Conservation (phyloP, 2,888 invertebrate genomes). For the Eupithecia abbreviata region DNA sequence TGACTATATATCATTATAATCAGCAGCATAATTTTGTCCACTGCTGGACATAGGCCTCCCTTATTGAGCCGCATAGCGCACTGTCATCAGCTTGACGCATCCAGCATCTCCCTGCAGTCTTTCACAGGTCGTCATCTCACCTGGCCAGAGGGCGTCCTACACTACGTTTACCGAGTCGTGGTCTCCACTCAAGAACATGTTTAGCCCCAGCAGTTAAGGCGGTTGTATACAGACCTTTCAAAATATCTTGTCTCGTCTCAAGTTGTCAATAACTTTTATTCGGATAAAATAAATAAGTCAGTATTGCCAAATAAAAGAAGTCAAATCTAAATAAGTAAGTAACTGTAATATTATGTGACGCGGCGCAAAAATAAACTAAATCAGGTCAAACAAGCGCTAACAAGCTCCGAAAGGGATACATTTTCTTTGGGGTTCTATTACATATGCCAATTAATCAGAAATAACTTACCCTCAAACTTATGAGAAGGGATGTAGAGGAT, state of each 20-base stretch:
- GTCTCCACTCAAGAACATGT: too few relatives aligned
- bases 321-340: not conserved
- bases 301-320: too few relatives aligned
- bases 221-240: not conserved
- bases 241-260: not conserved
- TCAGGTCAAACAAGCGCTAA: conserved; percentile 1
- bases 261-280: not conserved
- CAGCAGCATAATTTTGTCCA: too few relatives aligned
- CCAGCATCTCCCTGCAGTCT: too few relatives aligned
- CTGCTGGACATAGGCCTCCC: too few relatives aligned
- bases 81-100: too few relatives aligned
- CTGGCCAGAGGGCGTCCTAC: too few relatives aligned
- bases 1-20: too few relatives aligned
- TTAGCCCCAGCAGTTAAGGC: too few relatives aligned
- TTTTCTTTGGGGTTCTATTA: not conserved
- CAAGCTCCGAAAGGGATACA: not conserved
- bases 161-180: too few relatives aligned
- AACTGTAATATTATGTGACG: not conserved
- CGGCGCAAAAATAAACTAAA: not conserved
- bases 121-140: too few relatives aligned
- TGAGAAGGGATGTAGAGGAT: not conserved
- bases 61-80: too few relatives aligned
- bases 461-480: not conserved
- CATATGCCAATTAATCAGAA: not conserved
- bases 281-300: not conserved